Base-by-base conservation (phyloP, 2,797 vertebrate genomes). In the Craterocephalus amniculus region DNA sequence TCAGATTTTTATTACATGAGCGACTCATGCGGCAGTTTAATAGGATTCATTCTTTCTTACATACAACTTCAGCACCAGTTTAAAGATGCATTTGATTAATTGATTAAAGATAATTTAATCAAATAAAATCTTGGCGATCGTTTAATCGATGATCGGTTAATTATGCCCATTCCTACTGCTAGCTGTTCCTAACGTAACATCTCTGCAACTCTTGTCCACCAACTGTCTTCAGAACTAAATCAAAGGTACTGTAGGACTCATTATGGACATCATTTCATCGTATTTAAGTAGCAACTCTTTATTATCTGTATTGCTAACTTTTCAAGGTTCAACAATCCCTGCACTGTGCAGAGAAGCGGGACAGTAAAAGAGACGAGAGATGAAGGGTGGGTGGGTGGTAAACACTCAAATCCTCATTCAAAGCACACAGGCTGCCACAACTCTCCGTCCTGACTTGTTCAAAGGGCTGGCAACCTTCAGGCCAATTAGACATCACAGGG, bases 401-500 rank as follows among this genome's bases (percentile, higher is more conserved):
- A 93, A 93, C 90, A 86, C 83, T 79, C 78, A 72, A 79, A 91
- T 92, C 87, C 79, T 85, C 81, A 91, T 91, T 91, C 85, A 63
- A 65, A 84, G 88, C 87, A 92, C 88, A 89, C 83, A 81, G 81
- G 78, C 85, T 73, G 81, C 87, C 86, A 77, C 87, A 88, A 81
- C 83, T 86, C 83, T 83, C 85, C 80, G 87, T 87, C 87, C 89
- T 71, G 84, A 93, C 91, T 91, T 89, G 92, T 93, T 94, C 91
- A 94, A 94, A 95, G 92, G 84, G 85, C 77, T 89, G 88, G 89
- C 91, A 94, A 94, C 90, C 93, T 92, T 91, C 91, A 91, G 90
- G 92, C 91, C 92, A 93, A 94, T 94, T 93, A 93, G 89, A 94
- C 92, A 92, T 93, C 92, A 93, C 88, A 93, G 89, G 85, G 83